These are phyloP conservation scores for Epirrhoe alternata DNA, from an alignment of 2,888 invertebrate species.

Conservation along the genomic window DNA sequence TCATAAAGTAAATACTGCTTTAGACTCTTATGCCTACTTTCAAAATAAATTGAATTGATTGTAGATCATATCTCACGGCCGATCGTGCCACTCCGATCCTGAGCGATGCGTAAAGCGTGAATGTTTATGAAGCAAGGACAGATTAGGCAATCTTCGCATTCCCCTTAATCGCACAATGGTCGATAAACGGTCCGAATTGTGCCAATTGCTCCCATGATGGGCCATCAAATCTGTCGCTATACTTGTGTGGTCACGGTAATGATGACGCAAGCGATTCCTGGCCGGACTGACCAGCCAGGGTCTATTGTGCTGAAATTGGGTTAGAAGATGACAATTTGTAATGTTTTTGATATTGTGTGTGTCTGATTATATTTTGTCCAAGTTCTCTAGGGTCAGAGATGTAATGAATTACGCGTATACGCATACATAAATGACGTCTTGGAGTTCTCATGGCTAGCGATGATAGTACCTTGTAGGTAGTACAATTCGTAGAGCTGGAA, in stretches of 20 bases:
- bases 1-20: not conserved
- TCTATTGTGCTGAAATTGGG: slow-evolving; percentile 1
- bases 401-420: not conserved
- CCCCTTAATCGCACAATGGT: slow-evolving; percentile 24
- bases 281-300: slow-evolving; percentile 9
- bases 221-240: slow-evolving; percentile 9
- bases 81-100: slow-evolving; percentile 19
- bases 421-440: too few relatives aligned
- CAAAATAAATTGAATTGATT: not conserved
- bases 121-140: slow-evolving; percentile 26
- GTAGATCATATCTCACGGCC: slow-evolving; percentile 4
- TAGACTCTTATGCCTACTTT: not conserved
- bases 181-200: slow-evolving; percentile 20
- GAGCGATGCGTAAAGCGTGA: slow-evolving; percentile 20
- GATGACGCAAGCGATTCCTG: slow-evolving; percentile 23
- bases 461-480: too few relatives aligned
- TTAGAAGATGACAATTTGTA: not conserved
- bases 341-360: too few relatives aligned
- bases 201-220: slow-evolving; percentile 14
- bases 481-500: not conserved
- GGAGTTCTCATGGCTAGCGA: too few relatives aligned
- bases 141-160: slow-evolving; percentile 15
- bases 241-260: slow-evolving; percentile 1
- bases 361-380: not conserved
- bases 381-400: not conserved